These are phyloP conservation scores for Aselliscus stoliczkanus DNA, from an alignment of 2,797 vertebrate species.

Conservation along the genomic window DNA sequence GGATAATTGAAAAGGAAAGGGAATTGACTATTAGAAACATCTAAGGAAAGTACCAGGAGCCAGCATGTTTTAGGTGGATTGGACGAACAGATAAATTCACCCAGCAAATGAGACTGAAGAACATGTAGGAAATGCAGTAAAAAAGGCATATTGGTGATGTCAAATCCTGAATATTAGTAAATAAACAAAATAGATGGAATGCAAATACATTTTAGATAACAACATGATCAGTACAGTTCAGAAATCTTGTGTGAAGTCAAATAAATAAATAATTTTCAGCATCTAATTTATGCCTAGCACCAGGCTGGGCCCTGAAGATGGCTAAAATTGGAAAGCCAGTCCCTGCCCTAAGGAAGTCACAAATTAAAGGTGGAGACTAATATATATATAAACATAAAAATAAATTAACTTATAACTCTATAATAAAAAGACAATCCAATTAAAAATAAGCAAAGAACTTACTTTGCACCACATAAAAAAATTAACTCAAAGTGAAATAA, in stretches of 20 bases:
- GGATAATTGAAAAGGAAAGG: neutral
- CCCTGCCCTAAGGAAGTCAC: neutral
- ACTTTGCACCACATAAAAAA: neutral
- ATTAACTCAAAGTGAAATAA: neutral
- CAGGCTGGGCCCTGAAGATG: neutral
- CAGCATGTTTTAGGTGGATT: neutral
- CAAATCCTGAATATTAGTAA: neutral
- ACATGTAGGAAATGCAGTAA: neutral
- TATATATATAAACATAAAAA: neutral
- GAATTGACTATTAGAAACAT: neutral
- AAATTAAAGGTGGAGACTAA: neutral
- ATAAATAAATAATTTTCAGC: neutral
- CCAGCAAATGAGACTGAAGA: neutral
- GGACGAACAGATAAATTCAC: neutral
- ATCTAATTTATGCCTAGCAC: neutral
- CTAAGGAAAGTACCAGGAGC: neutral
- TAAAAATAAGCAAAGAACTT: neutral
- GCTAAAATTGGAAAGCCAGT: neutral
- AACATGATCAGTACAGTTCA: neutral
- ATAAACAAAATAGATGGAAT: neutral
- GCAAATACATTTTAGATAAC: neutral
- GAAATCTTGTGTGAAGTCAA: neutral
- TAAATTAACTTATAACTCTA: neutral
- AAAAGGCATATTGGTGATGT: neutral
- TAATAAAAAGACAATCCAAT: neutral